Conservation (phyloP, 2,888 invertebrate genomes). For the Metacarcinus magister region DNA sequence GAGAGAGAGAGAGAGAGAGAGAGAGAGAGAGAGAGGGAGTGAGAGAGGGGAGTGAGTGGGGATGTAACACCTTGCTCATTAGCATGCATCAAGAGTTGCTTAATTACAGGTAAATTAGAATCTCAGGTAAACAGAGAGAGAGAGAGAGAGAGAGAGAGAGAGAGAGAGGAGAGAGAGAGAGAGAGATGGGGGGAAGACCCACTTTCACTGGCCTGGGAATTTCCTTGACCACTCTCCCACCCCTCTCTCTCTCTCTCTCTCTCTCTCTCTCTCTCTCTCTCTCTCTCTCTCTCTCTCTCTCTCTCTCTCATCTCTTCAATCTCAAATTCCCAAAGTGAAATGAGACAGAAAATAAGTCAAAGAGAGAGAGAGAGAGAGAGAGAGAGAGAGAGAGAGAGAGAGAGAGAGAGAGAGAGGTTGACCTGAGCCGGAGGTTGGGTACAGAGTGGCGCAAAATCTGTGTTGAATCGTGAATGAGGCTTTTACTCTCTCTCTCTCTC, state of each 20-base stretch:
- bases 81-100: not conserved
- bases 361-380: conserved; percentile 43
- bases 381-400: conserved; percentile 48
- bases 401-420: not conserved
- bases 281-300: not conserved
- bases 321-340: not conserved
- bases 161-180: conserved; percentile 52
- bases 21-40: too few relatives aligned
- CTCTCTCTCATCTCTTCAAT: not conserved
- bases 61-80: not conserved
- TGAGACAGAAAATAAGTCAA: not conserved
- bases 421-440: not conserved
- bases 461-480: not conserved
- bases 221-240: conserved; percentile 26
- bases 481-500: conserved; percentile 40
- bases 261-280: too few relatives aligned
- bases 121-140: not conserved
- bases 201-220: conserved; percentile 34
- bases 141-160: conserved; percentile 37
- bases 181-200: not conserved
- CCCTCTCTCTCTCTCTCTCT: too few relatives aligned
- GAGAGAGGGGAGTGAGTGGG: too few relatives aligned
- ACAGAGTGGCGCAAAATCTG: not conserved
- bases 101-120: not conserved
- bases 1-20: not conserved